Evolutionary conservation across 2,888 invertebrate species (phyloP).

Genomic region (Latheticus oryzae): DNA sequence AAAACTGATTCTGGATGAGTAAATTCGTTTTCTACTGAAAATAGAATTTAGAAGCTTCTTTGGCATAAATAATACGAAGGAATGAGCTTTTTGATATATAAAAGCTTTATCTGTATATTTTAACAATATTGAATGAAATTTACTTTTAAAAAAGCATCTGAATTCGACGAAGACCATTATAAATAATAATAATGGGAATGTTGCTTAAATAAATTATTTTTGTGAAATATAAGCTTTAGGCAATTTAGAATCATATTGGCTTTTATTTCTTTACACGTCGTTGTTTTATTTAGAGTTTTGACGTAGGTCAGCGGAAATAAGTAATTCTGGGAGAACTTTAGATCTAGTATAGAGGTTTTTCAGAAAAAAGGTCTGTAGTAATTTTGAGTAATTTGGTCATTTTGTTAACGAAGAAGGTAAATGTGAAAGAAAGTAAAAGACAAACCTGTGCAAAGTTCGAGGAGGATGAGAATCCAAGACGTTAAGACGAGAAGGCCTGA

Average conservation of each 20-base stretch:
- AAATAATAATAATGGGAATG: conserved; percentile 9
- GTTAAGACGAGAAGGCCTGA: conserved; percentile 56
- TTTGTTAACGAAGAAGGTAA: conserved; percentile 34
- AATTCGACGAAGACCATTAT: conserved; percentile 1
- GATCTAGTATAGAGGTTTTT: conserved; percentile 21
- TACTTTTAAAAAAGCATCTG: conserved; percentile 10
- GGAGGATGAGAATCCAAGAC: conserved; percentile 57
- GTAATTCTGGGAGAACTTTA: no score
- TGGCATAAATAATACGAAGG: conserved; percentile 10
- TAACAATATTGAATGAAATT: conserved; percentile 18
- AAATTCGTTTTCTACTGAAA: no score
- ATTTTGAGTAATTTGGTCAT: conserved; percentile 33
- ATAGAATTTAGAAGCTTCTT: conserved; percentile 14
- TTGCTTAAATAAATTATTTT: conserved; percentile 6
- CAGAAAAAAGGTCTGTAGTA: conserved; percentile 27
- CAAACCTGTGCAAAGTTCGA: conserved; percentile 60
- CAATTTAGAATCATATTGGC: no score
- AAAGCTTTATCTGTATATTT: conserved; percentile 20
- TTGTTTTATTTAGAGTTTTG: no score
- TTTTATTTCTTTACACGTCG: no score
- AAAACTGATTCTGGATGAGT: no score
- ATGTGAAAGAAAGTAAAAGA: conserved; percentile 33
- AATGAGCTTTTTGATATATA: conserved; percentile 13
- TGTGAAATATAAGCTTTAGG: no score
- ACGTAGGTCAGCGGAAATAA: no score